Base-by-base conservation (phyloP, 2,113 vertebrate species). In the Leptobrachium ailaonicum region DNA sequence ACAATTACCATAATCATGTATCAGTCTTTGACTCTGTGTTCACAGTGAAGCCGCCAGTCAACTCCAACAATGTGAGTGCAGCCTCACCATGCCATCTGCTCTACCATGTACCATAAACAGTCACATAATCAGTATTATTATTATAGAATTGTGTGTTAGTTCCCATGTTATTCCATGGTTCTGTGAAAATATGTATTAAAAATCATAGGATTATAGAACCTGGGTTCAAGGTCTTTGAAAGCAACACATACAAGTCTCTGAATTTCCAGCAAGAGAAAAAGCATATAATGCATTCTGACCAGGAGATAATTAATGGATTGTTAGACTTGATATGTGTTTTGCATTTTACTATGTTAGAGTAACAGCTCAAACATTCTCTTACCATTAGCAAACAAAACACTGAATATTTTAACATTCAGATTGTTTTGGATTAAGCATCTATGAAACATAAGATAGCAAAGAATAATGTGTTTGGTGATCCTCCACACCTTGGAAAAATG, bases 281-380 rank as follows among this genome's bases (percentile, higher is more conserved):
- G 8, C 8, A 50, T 50, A 50, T 50, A 50, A 50, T 50, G 47
- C 8, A 50, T 50, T 32, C 20, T 32, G 20, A 32, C 20, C 20
- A 32, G 20, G 20, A 32, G 20, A 32, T 32, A 32, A 32, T 32
- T 32, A 32, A 32, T 32, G 20, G 20, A 32, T 32, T 32, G 20
- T 32, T 32, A 32, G 20, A 12, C 10, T 3, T 60, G 56, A 14
- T 60, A 12, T 60, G 56, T 60, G 6, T 60, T 50, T 50, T 60
- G 9, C 11, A 10, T 42, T 66, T 73, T 66, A 66, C 77, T 73
- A 70, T 73, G 75, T 1, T 77, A 4, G 88, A 88, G 86, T 91
- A 91, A 89, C 88, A 90, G 85, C 87, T 91, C 88, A 86, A 84
- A 79, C 83, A 84, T n/a, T 60, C 70, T 8, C 32, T 54, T 84